Evolutionary conservation across 2,888 invertebrate genomes (phyloP).

Genomic region (Ennomos fuscantarius): DNA sequence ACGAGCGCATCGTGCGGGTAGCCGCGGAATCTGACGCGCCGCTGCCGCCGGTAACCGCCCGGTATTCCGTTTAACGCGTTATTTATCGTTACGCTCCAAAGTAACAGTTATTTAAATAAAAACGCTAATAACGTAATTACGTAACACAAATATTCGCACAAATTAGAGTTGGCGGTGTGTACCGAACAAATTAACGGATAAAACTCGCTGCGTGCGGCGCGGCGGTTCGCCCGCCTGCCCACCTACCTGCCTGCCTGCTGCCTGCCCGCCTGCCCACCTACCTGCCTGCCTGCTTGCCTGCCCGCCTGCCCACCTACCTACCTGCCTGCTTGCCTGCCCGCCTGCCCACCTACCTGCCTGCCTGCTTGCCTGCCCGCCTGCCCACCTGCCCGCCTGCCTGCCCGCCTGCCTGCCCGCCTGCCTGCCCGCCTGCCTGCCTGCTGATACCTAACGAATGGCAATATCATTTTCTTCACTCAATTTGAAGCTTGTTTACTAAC

Average conservation of each 20-base stretch:
- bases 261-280: background rate
- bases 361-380: constrained; percentile 1
- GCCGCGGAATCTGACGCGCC: constrained; percentile 22
- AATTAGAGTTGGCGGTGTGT: constrained; percentile 26
- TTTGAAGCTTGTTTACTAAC: constrained; percentile 19
- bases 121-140: constrained; percentile 30
- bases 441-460: constrained; percentile 18
- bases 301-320: background rate
- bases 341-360: background rate
- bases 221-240: no score
- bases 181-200: constrained; percentile 24
- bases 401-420: background rate
- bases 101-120: constrained; percentile 30
- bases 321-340: background rate
- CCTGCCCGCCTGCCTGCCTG: constrained; percentile 1
- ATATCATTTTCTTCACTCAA: constrained; percentile 13
- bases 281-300: background rate
- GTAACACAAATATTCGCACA: constrained; percentile 31
- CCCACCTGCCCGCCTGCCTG: constrained; percentile 1
- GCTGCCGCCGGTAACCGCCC: constrained; percentile 10
- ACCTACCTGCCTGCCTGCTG: background rate
- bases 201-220: constrained; percentile 11
- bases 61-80: background rate
- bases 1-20: constrained; percentile 25
- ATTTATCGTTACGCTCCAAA: constrained; percentile 7